These are phyloP conservation scores for Solea senegalensis DNA, from an alignment of 2,113 vertebrate species.

Conservation along the genomic window DNA sequence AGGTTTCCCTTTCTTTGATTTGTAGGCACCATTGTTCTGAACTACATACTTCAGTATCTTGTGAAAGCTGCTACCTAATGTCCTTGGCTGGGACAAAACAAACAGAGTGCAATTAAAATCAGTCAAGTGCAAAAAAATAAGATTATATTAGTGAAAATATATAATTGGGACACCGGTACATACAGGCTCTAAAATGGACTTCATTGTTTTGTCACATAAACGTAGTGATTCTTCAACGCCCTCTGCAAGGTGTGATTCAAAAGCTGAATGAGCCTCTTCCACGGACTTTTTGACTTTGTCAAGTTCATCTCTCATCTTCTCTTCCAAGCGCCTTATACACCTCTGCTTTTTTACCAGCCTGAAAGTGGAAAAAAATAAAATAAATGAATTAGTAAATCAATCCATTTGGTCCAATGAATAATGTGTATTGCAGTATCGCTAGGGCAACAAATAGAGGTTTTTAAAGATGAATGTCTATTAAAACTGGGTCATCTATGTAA, in stretches of 20 bases:
- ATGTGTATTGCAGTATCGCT: too few relatives aligned
- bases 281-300: neutral
- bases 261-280: neutral
- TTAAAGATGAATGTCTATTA: too few relatives aligned
- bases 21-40: conserved; percentile 13
- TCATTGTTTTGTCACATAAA: neutral
- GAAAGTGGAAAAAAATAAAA: neutral
- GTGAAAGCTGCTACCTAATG: neutral
- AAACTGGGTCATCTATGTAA: too few relatives aligned
- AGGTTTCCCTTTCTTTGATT: neutral
- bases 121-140: neutral
- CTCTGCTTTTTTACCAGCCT: neutral
- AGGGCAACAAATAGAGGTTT: too few relatives aligned
- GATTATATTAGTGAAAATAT: neutral
- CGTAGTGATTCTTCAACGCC: conserved; percentile 31
- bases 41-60: conserved; percentile 1
- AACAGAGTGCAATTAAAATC: neutral
- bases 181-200: conserved; percentile 3
- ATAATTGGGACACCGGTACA: neutral
- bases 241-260: conserved; percentile 22
- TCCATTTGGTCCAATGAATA: too few relatives aligned
- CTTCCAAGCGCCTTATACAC: neutral
- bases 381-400: too few relatives aligned
- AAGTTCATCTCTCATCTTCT: neutral
- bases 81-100: neutral